Evolutionary conservation across 2,888 invertebrate genomes (phyloP), one percentile per base, ranked within the genome.

Genomic region (Eumacrocentrus americanus): DNA sequence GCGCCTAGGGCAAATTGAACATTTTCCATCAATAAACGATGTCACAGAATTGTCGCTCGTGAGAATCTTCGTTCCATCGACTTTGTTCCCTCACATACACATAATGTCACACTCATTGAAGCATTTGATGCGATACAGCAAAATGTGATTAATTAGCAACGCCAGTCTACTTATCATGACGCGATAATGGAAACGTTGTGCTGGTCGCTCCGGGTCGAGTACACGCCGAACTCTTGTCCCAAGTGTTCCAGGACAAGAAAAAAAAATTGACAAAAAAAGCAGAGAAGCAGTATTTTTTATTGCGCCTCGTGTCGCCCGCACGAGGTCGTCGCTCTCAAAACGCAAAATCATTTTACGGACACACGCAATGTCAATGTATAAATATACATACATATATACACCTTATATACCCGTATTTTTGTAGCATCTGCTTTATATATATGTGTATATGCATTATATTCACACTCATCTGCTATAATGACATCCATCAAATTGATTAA

Each of bases 121-220:
- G 46, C 25, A 12, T 25, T 12, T 23, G 46, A 12, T 25, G 23
- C 25, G 44, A 44, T 20, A 22, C 44, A 25, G 25, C n/a, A n/a
- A n/a, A 25, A 22, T 46, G 6, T 22, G 46, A 46, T 46, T 23
- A 46, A 44, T 46, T 53, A n/a, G 11, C 14, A 37, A 53, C 25
- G 3, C 14, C 22, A 25, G 23, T 38, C 14, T 12, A 53, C 40
- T 53, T 53, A 25, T 40, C n/a, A n/a, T n/a, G 23, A 18, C 20
- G n/a, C 12, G 42, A 11, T 22, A 57, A 58, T 54, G 51, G 38
- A 23, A 44, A 34, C 18, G 47, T 55, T 59, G 51, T 34, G 59
- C 22, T 50, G 57, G 50, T 37, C 61, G 58, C 58, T 58, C 44
- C 35, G 47, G 60, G 57, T 61, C 60, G 51, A 12, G n/a, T 20